These are phyloP conservation scores for Catocala fraxini DNA, from an alignment of 2,888 invertebrate genomes.

Conservation along the genomic window DNA sequence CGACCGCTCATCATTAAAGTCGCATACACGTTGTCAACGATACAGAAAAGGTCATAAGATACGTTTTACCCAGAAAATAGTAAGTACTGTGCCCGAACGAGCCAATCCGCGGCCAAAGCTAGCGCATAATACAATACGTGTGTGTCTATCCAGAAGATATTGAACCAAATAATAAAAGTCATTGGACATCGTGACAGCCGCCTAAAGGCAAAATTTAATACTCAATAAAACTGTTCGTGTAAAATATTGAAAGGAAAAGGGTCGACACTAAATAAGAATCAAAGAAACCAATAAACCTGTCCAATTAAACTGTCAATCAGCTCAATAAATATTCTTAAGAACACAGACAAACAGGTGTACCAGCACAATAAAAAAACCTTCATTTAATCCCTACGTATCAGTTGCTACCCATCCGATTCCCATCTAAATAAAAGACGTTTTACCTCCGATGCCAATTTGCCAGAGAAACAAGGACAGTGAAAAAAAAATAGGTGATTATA, in stretches of 20 bases:
- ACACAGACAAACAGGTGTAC: neutral
- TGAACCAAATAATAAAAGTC: too few species aligned
- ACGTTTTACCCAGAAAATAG: too few species aligned
- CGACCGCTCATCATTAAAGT: too few species aligned
- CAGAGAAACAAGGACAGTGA: slow-evolving; percentile 20
- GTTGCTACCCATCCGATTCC: neutral
- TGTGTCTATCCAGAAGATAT: too few species aligned
- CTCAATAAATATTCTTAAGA: neutral
- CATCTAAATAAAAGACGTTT: neutral
- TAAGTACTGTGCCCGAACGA: too few species aligned
- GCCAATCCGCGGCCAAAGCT: too few species aligned
- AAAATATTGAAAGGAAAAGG: neutral
- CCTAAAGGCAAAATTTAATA: too few species aligned
- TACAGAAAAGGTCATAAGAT: too few species aligned
- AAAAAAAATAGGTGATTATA: slow-evolving; percentile 26
- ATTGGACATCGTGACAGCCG: too few species aligned
- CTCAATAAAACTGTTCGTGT: neutral
- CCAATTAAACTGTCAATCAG: slow-evolving; percentile 1
- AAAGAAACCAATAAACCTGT: neutral
- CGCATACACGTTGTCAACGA: too few species aligned
- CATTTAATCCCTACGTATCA: neutral
- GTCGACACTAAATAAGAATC: neutral
- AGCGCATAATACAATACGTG: too few species aligned
- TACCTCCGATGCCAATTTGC: slow-evolving; percentile 14
- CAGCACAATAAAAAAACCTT: neutral